These are phyloP conservation scores for Natator depressus DNA, from an alignment of 2,113 vertebrate species.

Conservation along the genomic window DNA sequence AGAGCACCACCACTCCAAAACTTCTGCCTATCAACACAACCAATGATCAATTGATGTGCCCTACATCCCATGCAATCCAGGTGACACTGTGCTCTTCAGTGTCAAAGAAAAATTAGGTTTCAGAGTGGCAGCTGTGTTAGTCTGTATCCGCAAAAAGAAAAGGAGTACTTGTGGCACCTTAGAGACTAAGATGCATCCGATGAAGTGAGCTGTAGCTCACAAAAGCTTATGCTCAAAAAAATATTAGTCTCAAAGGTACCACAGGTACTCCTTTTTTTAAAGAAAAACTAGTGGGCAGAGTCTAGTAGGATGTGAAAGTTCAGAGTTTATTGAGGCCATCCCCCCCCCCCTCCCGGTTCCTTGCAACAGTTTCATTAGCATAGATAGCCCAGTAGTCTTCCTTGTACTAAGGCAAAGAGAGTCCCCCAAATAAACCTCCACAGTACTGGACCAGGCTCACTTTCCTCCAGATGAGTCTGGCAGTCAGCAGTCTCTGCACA, in stretches of 20 bases:
- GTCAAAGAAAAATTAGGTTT: not conserved
- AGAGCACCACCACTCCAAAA: not conserved
- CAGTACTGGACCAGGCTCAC: not conserved
- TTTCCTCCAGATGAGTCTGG: not conserved
- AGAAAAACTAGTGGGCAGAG: not conserved
- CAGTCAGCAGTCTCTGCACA: not conserved
- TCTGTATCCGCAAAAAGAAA: too few species aligned
- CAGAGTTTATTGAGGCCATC: not conserved
- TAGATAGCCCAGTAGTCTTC: not conserved
- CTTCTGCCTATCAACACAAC: not conserved
- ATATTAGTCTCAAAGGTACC: too few species aligned
- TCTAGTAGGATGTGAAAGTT: not conserved
- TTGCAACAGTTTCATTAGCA: not conserved
- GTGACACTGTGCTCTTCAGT: not conserved
- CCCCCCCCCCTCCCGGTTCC: too few species aligned
- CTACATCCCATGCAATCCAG: not conserved
- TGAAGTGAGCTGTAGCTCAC: too few species aligned
- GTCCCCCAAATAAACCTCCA: not conserved
- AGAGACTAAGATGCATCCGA: too few species aligned
- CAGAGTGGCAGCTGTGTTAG: too few species aligned
- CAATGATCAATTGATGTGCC: not conserved
- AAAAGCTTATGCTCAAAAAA: too few species aligned
- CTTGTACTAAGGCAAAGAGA: not conserved
- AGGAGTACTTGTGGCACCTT: too few species aligned
- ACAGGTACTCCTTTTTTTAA: not conserved